Conservation (phyloP, 2,888 invertebrate genomes). For the Philopedon plagiatum region DNA sequence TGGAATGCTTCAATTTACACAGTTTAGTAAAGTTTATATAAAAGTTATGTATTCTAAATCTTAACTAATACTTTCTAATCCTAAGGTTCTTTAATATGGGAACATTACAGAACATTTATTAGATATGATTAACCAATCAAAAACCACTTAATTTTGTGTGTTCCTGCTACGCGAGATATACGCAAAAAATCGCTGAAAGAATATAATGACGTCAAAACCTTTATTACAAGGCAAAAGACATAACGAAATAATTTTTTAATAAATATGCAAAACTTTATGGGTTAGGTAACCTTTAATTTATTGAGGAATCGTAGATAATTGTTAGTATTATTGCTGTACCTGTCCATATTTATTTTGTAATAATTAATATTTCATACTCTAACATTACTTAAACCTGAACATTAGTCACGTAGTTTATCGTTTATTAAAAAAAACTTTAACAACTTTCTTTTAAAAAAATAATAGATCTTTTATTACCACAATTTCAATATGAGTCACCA, state of each 20-base stretch:
- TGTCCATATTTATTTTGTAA: constrained; percentile 1
- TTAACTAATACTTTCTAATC: no score
- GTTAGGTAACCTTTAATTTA: constrained; percentile 38
- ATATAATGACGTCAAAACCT: constrained; percentile 34
- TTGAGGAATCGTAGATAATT: constrained; percentile 28
- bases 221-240: constrained; percentile 28
- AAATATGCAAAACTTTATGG: constrained; percentile 30
- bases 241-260: constrained; percentile 23
- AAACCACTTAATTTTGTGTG: neutral
- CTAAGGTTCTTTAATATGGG: no score
- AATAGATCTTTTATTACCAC: no score
- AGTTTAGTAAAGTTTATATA: no score
- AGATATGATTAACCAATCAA: neutral
- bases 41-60: no score
- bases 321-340: neutral
- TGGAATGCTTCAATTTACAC: no score
- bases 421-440: no score
- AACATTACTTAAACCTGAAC: neutral
- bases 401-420: neutral
- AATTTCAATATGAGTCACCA: no score
- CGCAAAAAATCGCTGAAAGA: constrained; percentile 20
- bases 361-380: neutral
- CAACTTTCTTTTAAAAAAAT: no score
- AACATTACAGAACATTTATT: neutral
- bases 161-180: neutral